Evolutionary conservation across 2,113 vertebrate species (phyloP).

Genomic region (Melozone crissalis): DNA sequence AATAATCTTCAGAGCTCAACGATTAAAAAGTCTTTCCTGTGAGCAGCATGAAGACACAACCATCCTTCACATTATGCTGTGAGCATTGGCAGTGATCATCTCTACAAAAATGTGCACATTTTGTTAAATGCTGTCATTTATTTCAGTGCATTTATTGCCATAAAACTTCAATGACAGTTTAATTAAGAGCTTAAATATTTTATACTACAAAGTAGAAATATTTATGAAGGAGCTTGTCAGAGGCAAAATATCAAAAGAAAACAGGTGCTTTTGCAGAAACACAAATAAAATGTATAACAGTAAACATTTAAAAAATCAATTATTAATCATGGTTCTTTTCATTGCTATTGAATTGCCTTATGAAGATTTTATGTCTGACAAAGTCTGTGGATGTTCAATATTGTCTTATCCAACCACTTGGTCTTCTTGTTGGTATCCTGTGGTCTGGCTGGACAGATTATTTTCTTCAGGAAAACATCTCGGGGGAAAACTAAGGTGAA

Average conservation of each 20-base stretch:
- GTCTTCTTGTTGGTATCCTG: not conserved
- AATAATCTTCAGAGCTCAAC: not conserved
- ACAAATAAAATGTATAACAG: constrained; percentile 19
- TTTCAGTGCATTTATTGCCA: constrained; percentile 42
- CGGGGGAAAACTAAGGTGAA: not conserved
- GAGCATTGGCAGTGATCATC: not conserved
- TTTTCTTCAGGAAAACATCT: not conserved
- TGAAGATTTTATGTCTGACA: not conserved
- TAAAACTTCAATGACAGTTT: constrained; percentile 52
- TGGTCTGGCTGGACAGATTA: not conserved
- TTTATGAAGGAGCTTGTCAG: constrained; percentile 43
- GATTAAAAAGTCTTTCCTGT: not conserved
- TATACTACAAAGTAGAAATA: constrained; percentile 53
- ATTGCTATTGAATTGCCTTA: not conserved
- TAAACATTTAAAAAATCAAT: constrained; percentile 38
- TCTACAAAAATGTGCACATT: constrained; percentile 1
- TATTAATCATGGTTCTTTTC: constrained; percentile 21
- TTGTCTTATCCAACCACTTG: not conserved
- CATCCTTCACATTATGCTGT: not conserved
- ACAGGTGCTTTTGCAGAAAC: constrained; percentile 45
- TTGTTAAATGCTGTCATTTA: constrained; percentile 43
- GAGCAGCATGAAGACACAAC: not conserved
- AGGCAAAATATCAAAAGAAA: constrained; percentile 39
- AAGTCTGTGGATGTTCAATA: not conserved
- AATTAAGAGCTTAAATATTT: constrained; percentile 69